Percentiles rank a stretch among this genome's conserved stretches.
Evolutionary conservation across 1,140 invertebrate genomes (phyloP).

Genomic region (Ceratosolen solmsi): DNA sequence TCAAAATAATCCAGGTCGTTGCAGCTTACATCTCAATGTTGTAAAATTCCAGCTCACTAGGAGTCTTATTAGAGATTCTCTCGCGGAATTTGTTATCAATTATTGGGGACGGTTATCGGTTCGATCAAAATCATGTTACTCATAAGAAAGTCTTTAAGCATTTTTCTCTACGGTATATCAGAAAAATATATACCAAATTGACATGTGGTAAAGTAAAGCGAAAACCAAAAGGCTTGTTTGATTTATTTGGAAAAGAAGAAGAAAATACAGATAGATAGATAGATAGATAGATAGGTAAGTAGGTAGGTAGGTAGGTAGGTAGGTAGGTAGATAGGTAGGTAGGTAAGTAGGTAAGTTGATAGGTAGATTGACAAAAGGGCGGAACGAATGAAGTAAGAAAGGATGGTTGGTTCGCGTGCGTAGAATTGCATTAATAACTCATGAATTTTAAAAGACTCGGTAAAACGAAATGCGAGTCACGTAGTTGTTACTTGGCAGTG

Average conservation of each 20-base stretch:
- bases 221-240: background rate
- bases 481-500: background rate
- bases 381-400: too few relatives aligned
- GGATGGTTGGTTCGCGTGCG: background rate
- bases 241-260: background rate
- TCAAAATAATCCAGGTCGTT: background rate
- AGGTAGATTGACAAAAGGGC: too few relatives aligned
- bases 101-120: background rate
- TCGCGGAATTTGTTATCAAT: background rate
- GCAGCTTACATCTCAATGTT: background rate
- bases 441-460: background rate
- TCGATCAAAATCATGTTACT: background rate
- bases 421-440: background rate
- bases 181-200: too few relatives aligned
- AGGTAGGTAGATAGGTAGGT: too few relatives aligned
- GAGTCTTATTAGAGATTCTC: background rate
- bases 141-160: background rate
- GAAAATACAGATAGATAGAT: too few relatives aligned
- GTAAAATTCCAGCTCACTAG: background rate
- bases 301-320: too few relatives aligned
- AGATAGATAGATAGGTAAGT: too few relatives aligned
- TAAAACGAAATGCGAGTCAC: background rate
- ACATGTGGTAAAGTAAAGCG: background rate
- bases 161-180: background rate
- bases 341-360: too few relatives aligned